Evolutionary conservation across 2,888 invertebrate species (phyloP).

Genomic region (Operophtera brumata): DNA sequence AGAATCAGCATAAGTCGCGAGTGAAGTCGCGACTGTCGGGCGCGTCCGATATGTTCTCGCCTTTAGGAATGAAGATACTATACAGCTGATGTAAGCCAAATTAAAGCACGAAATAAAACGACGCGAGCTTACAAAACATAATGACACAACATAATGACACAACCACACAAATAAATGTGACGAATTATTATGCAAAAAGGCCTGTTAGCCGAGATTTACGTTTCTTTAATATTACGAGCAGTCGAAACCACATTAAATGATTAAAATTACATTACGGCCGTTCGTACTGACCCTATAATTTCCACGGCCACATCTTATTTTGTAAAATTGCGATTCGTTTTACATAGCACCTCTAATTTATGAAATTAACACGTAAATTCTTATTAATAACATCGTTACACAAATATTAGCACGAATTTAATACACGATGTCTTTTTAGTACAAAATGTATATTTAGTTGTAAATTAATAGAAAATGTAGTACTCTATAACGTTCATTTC

Average conservation of each 20-base stretch:
- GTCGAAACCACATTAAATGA: conserved; percentile 27
- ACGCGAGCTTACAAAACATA: conserved; percentile 10
- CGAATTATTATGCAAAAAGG: conserved; percentile 29
- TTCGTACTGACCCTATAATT: conserved; percentile 9
- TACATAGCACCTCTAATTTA: conserved; percentile 20
- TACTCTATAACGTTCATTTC: conserved; percentile 13
- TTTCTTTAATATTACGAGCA: conserved; percentile 14
- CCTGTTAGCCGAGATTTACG: conserved; percentile 23
- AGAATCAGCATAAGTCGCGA: too few species aligned
- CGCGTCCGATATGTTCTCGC: too few species aligned
- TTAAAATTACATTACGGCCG: conserved; percentile 24
- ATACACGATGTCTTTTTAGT: conserved; percentile 12
- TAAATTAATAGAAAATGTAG: conserved; percentile 11
- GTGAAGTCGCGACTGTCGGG: too few species aligned
- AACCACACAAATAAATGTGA: conserved; percentile 25
- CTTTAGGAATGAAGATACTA: conserved; percentile 9
- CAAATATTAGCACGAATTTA: conserved; percentile 8
- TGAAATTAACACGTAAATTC: conserved; percentile 5
- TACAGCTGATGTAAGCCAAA: neutral
- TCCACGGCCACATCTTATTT: conserved; percentile 8
- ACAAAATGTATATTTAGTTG: neutral
- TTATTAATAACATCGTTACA: conserved; percentile 13
- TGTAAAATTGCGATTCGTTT: conserved; percentile 12
- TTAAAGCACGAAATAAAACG: neutral
- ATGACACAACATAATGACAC: conserved; percentile 23